A percentile compares a stretch with the other conserved stretches of the same genome.
phyloP scores from a whole-genome alignment of 2,888 invertebrate species.

The Petrolisthes cinctipes region DNA sequence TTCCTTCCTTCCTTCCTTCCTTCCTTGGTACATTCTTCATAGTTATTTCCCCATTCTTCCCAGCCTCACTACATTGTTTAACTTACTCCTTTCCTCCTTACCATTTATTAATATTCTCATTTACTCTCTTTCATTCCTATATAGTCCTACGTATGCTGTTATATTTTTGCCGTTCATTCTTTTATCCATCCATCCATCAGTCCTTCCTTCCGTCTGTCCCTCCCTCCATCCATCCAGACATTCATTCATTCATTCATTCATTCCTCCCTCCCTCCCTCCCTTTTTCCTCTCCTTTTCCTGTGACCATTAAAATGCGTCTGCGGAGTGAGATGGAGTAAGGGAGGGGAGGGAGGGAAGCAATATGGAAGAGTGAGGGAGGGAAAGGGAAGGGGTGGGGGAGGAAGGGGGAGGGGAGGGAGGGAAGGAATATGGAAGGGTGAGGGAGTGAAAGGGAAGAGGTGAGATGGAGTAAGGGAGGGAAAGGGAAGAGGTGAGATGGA shows the following conservation, averaged over 20 bases:
- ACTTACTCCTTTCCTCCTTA: no score
- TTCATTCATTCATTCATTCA: not conserved
- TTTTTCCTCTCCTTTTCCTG: constrained; percentile 11
- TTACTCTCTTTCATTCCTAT: no score
- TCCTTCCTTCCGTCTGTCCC: not conserved
- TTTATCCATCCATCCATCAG: not conserved
- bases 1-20: no score
- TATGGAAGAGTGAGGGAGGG: no score
- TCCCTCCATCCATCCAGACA: not conserved
- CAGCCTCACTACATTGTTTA: no score
- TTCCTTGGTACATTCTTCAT: no score
- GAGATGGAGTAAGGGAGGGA: not conserved
- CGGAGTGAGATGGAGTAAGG: not conserved
- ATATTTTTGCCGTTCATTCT: not conserved
- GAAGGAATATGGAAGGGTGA: not conserved
- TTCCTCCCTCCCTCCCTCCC: constrained; percentile 20
- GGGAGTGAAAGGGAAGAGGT: not conserved
- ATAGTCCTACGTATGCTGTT: not conserved
- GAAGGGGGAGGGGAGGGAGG: constrained; percentile 16
- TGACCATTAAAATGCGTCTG: constrained; percentile 11
- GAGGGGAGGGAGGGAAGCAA: not conserved
- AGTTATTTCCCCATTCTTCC: no score
- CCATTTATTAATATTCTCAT: no score
- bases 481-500: not conserved
- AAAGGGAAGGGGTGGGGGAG: not conserved